Evolutionary conservation across 2,113 vertebrate species (phyloP).

Genomic region (Gymnarchus niloticus): DNA sequence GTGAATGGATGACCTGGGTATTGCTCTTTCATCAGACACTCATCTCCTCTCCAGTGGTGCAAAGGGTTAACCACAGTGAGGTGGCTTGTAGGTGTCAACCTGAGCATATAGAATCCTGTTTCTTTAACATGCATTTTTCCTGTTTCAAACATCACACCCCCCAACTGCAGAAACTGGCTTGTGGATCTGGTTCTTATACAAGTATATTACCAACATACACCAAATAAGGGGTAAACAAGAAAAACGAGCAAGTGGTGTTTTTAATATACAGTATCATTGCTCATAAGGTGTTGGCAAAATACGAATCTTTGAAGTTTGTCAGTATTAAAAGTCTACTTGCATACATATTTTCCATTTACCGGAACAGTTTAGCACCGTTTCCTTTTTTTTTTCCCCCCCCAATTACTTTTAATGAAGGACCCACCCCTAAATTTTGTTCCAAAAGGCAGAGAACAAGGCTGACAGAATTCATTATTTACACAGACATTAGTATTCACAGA

Average conservation of each 20-base stretch:
- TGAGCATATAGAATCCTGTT: background rate
- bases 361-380: slow-evolving; percentile 24
- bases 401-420: slow-evolving; percentile 57
- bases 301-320: slow-evolving; percentile 21
- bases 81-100: background rate
- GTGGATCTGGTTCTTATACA: background rate
- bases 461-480: slow-evolving; percentile 57
- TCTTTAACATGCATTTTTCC: background rate
- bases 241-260: background rate
- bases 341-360: slow-evolving; percentile 34
- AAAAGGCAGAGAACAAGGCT: slow-evolving; percentile 54
- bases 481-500: slow-evolving; percentile 50
- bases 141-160: background rate
- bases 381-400: slow-evolving; percentile 38
- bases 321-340: slow-evolving; percentile 31
- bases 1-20: too few relatives aligned
- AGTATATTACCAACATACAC: background rate
- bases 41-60: background rate
- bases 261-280: background rate
- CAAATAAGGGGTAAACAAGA: background rate
- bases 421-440: slow-evolving; percentile 59
- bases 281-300: slow-evolving; percentile 28
- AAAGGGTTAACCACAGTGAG: background rate
- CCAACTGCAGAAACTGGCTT: too few relatives aligned
- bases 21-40: background rate